These are phyloP conservation scores for Pyralis farinalis DNA, from an alignment of 2,888 invertebrate species.

Conservation along the genomic window DNA sequence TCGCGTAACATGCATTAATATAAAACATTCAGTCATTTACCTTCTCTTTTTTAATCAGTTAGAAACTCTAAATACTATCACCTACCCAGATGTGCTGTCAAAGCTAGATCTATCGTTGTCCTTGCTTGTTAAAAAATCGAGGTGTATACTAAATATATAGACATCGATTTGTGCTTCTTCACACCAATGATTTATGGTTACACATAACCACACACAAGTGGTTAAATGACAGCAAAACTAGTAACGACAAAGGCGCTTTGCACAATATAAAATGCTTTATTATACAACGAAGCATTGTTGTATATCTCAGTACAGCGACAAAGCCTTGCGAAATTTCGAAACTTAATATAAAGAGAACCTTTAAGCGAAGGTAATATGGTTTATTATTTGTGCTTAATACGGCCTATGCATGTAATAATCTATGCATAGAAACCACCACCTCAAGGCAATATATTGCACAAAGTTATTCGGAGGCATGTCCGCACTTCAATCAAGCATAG, in stretches of 20 bases:
- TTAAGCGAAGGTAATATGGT: conserved; percentile 2
- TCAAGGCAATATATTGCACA: conserved; percentile 55
- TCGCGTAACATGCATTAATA: too few relatives aligned
- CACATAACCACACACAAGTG: too few relatives aligned
- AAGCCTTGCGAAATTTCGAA: neutral
- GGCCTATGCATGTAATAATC: conserved; percentile 11
- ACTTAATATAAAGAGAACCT: neutral
- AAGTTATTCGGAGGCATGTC: conserved; percentile 50
- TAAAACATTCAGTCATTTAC: too few relatives aligned
- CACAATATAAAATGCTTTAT: conserved; percentile 9
- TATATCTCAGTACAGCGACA: conserved; percentile 3
- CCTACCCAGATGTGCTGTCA: too few relatives aligned
- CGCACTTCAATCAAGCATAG: conserved; percentile 33
- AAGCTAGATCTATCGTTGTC: too few relatives aligned
- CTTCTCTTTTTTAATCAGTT: too few relatives aligned
- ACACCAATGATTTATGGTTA: neutral
- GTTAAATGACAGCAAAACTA: neutral
- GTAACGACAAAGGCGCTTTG: neutral
- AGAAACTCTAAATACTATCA: too few relatives aligned
- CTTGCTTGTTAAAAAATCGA: too few relatives aligned
- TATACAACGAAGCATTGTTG: conserved; percentile 7
- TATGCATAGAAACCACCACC: conserved; percentile 30
- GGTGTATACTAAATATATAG: too few relatives aligned
- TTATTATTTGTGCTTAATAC: conserved; percentile 6
- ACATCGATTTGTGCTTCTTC: neutral